Conservation (phyloP, 2,888 invertebrate species). For the Clanis bilineata region DNA sequence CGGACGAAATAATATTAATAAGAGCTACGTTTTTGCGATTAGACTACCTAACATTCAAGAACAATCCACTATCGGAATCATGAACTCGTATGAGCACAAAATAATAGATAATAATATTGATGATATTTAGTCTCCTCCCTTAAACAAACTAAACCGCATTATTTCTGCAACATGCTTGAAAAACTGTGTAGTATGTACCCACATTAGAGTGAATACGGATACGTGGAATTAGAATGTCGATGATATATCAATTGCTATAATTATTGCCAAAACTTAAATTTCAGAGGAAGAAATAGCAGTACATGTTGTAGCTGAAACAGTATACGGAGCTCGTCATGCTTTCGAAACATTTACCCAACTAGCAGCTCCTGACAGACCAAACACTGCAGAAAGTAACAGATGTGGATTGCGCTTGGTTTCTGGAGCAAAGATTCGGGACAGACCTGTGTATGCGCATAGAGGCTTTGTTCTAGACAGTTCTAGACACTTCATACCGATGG, state of each 20-base stretch:
- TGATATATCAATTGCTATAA: background rate
- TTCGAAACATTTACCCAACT: constrained; percentile 90
- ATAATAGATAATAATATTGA: too few relatives aligned
- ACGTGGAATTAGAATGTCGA: too few relatives aligned
- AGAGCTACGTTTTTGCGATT: too few relatives aligned
- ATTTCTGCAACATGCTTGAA: too few relatives aligned
- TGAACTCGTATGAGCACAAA: background rate
- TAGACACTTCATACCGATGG: constrained; percentile 91
- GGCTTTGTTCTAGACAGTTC: constrained; percentile 95
- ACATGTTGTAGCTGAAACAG: constrained; percentile 81
- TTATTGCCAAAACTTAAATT: background rate
- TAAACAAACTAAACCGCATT: too few relatives aligned
- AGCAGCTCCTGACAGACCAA: constrained; percentile 61
- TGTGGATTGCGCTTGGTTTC: constrained; percentile 84
- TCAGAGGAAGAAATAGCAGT: constrained; percentile 77
- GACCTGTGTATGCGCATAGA: constrained; percentile 91
- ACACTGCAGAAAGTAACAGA: constrained; percentile 43
- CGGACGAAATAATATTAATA: too few relatives aligned
- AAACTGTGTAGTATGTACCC: too few relatives aligned
- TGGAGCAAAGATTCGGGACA: constrained; percentile 86
- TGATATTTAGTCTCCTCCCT: too few relatives aligned
- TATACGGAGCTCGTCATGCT: constrained; percentile 89
- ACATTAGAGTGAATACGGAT: too few relatives aligned
- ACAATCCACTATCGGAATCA: background rate
- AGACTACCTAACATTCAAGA: too few relatives aligned